Evolutionary conservation across 2,888 invertebrate genomes (phyloP).

Genomic region (Campopleginae sp.): DNA sequence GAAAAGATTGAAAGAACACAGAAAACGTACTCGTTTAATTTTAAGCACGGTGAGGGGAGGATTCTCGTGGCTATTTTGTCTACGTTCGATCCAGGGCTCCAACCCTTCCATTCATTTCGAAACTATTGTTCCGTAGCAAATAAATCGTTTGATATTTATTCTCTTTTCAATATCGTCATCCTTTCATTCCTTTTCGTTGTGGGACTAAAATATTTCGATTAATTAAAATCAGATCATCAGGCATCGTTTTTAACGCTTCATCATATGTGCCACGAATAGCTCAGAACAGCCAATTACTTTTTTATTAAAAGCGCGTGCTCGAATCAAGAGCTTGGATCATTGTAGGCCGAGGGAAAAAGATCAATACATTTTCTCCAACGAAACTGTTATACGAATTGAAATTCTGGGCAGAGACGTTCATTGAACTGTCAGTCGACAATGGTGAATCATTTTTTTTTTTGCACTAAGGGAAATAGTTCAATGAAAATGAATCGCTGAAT

Average conservation of each 20-base stretch:
- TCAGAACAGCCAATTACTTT: background rate
- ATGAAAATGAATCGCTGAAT: no score
- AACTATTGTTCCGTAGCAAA: slow-evolving; percentile 5
- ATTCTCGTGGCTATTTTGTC: slow-evolving; percentile 54
- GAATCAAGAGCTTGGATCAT: background rate
- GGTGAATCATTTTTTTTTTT: no score
- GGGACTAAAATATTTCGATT: background rate
- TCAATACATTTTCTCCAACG: no score
- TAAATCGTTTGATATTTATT: slow-evolving; percentile 36
- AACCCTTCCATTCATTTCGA: slow-evolving; percentile 15
- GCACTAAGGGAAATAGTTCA: no score
- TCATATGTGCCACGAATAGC: background rate
- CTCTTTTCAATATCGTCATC: background rate
- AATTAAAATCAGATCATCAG: background rate
- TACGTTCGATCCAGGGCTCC: slow-evolving; percentile 2
- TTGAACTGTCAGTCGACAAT: no score
- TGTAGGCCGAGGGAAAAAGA: background rate
- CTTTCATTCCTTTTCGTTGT: background rate
- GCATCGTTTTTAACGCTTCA: background rate
- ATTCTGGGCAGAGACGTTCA: no score
- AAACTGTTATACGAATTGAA: no score
- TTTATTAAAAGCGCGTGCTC: background rate
- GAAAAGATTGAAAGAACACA: background rate
- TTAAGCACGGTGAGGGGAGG: slow-evolving; percentile 48
- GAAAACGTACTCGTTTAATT: slow-evolving; percentile 55